Base-by-base conservation (phyloP, 2,113 vertebrate genomes). In the Peromyscus californicus region DNA sequence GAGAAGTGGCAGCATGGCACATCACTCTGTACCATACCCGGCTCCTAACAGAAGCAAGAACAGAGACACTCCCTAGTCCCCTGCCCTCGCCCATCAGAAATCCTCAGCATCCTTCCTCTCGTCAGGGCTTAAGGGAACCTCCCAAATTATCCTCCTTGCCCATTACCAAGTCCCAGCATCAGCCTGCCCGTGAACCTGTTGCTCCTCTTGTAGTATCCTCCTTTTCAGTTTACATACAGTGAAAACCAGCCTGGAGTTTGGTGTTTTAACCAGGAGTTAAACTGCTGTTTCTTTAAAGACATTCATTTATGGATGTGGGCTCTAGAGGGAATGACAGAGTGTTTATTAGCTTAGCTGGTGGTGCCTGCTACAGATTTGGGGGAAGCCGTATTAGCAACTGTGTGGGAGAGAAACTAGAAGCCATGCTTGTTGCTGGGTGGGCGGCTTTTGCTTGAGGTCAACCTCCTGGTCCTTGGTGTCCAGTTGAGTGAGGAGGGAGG, bases 401-500 rank as follows among this genome's bases (percentile, higher is more conserved):
- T 24, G 54, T 45, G 45, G 22, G 11, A n/a, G 31, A 89, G 33
- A 89, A 36, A 72, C 69, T 17, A 79, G 65, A 95, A 67, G 54
- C 61, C 22, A 0, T 29, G 2, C 79, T 31, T 69, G 39, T 10
- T 89, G 26, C 33, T 19, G 0, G 15, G 59, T 57, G 69, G 89
- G 65, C 78, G 70, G 57, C 29, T 79, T 78, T 91, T 63, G 26
- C 82, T 87, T 79, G 45, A 80, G 17, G 7, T 78, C 2, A 3
- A 9, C 39, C 4, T 90, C 42, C 48, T 8, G 4, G 42, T 82
- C 45, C 70, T 85, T 48, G 63, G 67, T 88, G 91, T 61, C 91
- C n/a, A 16, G 69, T 80, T 84, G 84, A 42, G 39, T 83, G 42
- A 92, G 92, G 70, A 96, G 97, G 69, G 42, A 67, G 31, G 65